Base-by-base conservation (phyloP, 2,888 invertebrate species). In the Limulus polyphemus region DNA sequence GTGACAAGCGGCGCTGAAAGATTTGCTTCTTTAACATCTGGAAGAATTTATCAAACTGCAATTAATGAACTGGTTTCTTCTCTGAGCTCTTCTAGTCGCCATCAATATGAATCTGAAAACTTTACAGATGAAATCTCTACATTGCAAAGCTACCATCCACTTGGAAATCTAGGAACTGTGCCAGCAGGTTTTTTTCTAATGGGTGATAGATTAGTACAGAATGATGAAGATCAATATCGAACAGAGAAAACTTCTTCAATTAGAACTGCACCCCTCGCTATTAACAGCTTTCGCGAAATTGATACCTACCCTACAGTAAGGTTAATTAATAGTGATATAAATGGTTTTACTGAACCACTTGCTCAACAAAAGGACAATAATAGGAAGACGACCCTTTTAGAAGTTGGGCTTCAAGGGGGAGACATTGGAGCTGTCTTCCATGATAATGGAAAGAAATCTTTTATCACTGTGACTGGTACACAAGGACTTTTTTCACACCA, bases 401-500 rank as follows among this genome's bases (percentile, higher is more conserved):
- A 62, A 11, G 16, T 64, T 5, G 60, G 61, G 47, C 50, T 62
- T 13, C 10, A 57, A 13, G 60, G 60, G 46, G 55, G 16, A 17
- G 62, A 60, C 5, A 55, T 65, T 4, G 62, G 58, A 1, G 52
- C 59, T 10, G 9, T 62, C 11, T 62, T 49, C 55, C 65, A 60
- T 12, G 57, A 60, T 10, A 56, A 58, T 52, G 55, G 58, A 11
- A 59, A 59, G 12, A 47, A 58, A 11, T 62, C 62, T 10, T 59
- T 73, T 11, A 69, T 74, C 14, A 70, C 69, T 11, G 72, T 74
- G 1, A 72, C 71, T 0, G 74, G 73, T 14, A 74, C 73, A 12
- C 71, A 72, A 59, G 73, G 73, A 17, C 70, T 71, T 57, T 74
- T 73, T 59, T 69, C 73, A 1, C 71, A 71, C 57, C 49, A 50